Percentiles rank a stretch among this genome's conserved stretches.
Evolutionary conservation across 1,140 invertebrate species (phyloP).

Genomic region (Microvelia longipes): DNA sequence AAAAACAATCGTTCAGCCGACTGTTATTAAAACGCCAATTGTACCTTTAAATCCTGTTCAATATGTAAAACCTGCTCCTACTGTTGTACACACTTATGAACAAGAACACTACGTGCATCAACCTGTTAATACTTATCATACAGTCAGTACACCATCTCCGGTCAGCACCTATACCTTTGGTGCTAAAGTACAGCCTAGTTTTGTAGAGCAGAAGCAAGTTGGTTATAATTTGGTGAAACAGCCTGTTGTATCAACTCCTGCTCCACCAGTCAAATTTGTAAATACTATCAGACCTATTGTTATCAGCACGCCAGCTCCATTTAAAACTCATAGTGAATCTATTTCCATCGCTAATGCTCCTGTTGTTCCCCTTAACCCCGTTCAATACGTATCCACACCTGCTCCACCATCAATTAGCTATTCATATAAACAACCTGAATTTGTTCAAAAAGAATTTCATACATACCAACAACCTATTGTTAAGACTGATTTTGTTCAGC

Average conservation of each 20-base stretch:
- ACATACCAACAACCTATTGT: constrained; percentile 14
- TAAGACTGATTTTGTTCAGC: not conserved
- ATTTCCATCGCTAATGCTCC: constrained; percentile 12
- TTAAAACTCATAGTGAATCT: not conserved
- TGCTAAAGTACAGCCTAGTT: not conserved
- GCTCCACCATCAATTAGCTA: constrained; percentile 9
- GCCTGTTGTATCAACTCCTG: not conserved
- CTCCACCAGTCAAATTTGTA: not conserved
- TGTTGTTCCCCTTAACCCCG: constrained; percentile 15
- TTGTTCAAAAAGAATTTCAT: too few relatives aligned
- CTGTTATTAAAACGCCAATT: constrained; percentile 10
- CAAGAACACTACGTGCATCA: not conserved
- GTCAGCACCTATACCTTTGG: not conserved
- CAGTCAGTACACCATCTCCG: not conserved
- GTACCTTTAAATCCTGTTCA: constrained; percentile 17
- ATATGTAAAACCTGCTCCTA: constrained; percentile 20
- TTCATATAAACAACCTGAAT: constrained; percentile 7
- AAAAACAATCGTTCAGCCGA: not conserved
- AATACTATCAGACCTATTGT: constrained; percentile 5
- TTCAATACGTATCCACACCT: constrained; percentile 16
- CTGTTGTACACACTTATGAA: constrained; percentile 26
- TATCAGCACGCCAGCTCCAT: constrained; percentile 5
- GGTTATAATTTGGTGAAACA: not conserved
- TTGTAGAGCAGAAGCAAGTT: not conserved
- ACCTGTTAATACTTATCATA: not conserved